phyloP scores from a whole-genome alignment of 2,113 vertebrate genomes.

The Benthochromis sp. region DNA sequence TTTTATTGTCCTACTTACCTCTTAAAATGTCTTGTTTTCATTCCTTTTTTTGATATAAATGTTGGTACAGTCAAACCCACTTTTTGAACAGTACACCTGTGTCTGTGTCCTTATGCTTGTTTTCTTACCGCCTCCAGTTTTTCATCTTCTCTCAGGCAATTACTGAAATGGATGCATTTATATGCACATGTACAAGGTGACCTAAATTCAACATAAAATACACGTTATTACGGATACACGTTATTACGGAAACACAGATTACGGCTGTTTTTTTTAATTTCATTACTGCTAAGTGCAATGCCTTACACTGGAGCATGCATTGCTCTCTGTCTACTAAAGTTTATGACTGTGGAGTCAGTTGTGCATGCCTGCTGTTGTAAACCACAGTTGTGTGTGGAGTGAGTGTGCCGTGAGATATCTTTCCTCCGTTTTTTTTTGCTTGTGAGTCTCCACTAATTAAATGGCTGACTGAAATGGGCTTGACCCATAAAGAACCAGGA shows the following conservation, averaged over 20 bases:
- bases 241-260: not conserved
- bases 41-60: not conserved
- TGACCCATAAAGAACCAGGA: constrained; percentile 7
- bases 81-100: not conserved
- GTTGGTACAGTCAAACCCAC: not conserved
- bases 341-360: not conserved
- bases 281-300: not conserved
- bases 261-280: accelerated
- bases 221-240: not conserved
- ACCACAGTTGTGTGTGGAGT: not conserved
- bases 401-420: not conserved
- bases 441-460: constrained; percentile 37
- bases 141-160: not conserved
- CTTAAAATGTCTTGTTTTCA: not conserved
- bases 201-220: constrained; percentile 1
- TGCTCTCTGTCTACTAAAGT: not conserved
- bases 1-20: not conserved
- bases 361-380: not conserved
- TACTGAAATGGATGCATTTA: constrained; percentile 10
- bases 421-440: not conserved
- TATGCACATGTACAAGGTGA: not conserved
- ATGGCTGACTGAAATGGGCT: constrained; percentile 21
- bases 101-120: not conserved
- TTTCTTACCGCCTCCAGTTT: not conserved
- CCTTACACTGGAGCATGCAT: not conserved